Evolutionary conservation across 2,113 vertebrate species (phyloP), one percentile per base, ranked within the genome.

Genomic region (Pterophyllum scalare): DNA sequence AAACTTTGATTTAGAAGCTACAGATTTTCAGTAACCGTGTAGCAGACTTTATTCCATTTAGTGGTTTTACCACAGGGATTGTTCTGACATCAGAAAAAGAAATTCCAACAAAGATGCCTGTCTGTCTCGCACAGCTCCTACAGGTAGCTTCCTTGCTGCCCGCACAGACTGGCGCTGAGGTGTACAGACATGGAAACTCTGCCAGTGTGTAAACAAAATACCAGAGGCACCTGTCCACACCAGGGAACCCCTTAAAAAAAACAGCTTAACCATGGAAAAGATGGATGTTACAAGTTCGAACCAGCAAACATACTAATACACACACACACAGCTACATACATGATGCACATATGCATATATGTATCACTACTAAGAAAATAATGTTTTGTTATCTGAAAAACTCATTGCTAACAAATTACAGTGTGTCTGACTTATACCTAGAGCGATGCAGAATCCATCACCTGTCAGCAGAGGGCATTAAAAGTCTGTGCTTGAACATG

Each of bases 91-190:
- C 11, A 40, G 59, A 58, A 58, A 22, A 70, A 70, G 3, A 62
- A 67, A 87, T 74, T 59, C 52, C 60, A 5, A 7, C 40, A 7
- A 24, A 78, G 43, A 89, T 67, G 75, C 80, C 22, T 56, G 49
- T 91, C 75, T 87, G 60, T 87, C 49, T 83, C 85, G 28, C 60
- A 83, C 80, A 93, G 89, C 64, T 92, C 75, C 86, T 75, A 54
- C 85, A 72, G 76, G 85, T 60, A 70, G 76, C 77, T 62, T 64
- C 49, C 52, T 65, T 90, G 75, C 82, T 87, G 67, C 85, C 91
- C 86, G 87, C 91, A 77, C 90, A 92, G 84, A 89, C 90, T 86
- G 88, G 78, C 74, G 81, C 89, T 75, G 87, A 94, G 88, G 90
- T 94, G 84, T 84, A 92, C 89, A 89, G 83, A 88, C 93, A 87